Evolutionary conservation across 1,140 invertebrate genomes (phyloP), one percentile per base, ranked within the genome.

Genomic region (Pogonomyrmex barbatus): DNA sequence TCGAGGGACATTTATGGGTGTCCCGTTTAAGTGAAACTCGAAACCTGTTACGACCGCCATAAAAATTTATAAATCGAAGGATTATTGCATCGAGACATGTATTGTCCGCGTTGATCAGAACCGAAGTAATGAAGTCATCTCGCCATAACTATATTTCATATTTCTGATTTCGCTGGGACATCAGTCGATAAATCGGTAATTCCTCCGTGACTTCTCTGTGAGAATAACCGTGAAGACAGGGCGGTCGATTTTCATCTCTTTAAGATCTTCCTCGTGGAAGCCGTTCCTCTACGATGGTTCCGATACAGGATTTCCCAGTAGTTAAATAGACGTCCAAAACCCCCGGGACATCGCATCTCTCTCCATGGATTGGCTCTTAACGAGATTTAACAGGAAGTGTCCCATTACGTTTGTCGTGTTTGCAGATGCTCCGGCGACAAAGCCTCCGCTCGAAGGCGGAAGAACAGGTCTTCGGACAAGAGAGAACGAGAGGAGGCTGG

Each of bases 321-420:
- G 63, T 71, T 71, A 73, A 54, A 82, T 47, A 36, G 54, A 30
- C 78, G 52, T 14, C 36, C 70, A 17, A 50, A 50, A 30, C 2
- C 42, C 42, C 9, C 52, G 33, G 42, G 42, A 54, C 62, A 30
- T 24, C 30, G 17, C 24, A 8, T 71, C 54, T 73, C 54, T 73
- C 68, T 70, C 47, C 62, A 58, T 39, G 39, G 77, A 81, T 47
- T 68, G 50, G 70, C 65, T 68, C 70, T 81, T 88, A 88, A 88
- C 81, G 85, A 85, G 86, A 89, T 91, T 89, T 79, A 77, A 60
- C 42, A 56, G 39, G 70, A 85, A 88, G 65, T 85, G 56, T 36
- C 47, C 42, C 81, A 71, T 85, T 58, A 62, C 65, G 77, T 73
- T 84, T 73, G 63, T 47, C 58, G 62, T 79, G 63, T 87, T 86